These are phyloP conservation scores for Indri indri DNA, from an alignment of 2,113 vertebrate genomes.

Conservation along the genomic window DNA sequence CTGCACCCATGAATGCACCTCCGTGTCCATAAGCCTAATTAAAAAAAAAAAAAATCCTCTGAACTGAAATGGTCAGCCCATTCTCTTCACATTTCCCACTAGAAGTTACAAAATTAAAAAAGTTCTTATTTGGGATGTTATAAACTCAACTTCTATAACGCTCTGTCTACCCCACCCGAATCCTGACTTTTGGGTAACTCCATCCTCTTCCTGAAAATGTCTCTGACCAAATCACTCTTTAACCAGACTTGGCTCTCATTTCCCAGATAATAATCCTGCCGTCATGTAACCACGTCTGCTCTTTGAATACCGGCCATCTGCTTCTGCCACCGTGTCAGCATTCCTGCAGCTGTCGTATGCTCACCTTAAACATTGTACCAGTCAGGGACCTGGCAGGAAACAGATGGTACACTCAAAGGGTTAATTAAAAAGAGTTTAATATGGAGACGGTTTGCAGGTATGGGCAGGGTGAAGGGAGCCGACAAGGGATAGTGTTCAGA, in stretches of 20 bases:
- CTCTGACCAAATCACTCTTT: neutral
- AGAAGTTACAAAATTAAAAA: neutral
- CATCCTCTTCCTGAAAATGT: conserved; percentile 13
- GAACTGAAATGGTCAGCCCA: neutral
- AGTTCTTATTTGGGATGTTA: neutral
- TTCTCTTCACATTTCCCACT: neutral
- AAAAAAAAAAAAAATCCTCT: neutral
- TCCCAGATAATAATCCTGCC: neutral
- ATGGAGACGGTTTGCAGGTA: neutral
- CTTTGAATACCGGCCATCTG: neutral
- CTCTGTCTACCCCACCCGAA: neutral
- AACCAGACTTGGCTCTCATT: neutral
- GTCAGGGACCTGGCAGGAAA: neutral
- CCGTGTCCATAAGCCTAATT: neutral
- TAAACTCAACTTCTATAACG: neutral
- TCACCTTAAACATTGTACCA: neutral
- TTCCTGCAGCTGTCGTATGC: neutral
- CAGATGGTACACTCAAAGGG: conserved; percentile 28
- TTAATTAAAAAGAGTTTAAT: conserved; percentile 4
- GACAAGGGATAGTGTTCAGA: neutral
- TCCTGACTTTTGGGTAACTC: neutral
- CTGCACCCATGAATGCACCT: neutral
- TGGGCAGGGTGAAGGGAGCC: neutral
- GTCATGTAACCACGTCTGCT: neutral
- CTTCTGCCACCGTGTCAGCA: neutral